Evolutionary conservation across 2,113 vertebrate species (phyloP), one percentile per base, ranked within the genome.

Genomic region (Todiramphus saurophagus): DNA sequence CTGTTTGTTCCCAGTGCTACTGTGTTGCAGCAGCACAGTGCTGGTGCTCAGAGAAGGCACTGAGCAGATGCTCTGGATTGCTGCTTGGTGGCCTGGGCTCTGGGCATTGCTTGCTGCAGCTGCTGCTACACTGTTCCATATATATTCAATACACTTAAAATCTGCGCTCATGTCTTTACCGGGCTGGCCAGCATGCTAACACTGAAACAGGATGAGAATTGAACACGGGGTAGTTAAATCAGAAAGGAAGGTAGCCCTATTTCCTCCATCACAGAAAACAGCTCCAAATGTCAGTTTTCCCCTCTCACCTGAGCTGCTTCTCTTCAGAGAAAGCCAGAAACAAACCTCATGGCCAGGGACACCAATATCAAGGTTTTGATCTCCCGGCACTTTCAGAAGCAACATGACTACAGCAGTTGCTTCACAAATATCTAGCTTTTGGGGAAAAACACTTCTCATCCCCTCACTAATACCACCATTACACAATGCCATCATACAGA

Each of bases 51-150:
- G n/a, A 55, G 60, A 21, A 87, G 41, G 50, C 87, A 87, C 48
- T 0, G 2, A 87, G 77, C 95, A 95, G 93, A 77, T 78, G 76
- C 68, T 92, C 27, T 59, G 46, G 73, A 64, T 62, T 0, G 0
- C 62, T 96, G 62, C 31, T 82, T 82, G 58, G 74, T 94, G 70
- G 85, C 75, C 88, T 39, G 60, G 46, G 88, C 64, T 82, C 60
- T 67, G 64, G 62, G 85, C 88, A 59, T 28, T 55, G 51, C 69
- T 82, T 13, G 0, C 74, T 79, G 82, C 90, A 93, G 85, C 93
- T 94, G 75, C 68, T 73, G 33, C 64, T 73, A 12, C 5, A 8
- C 59, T 62, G 5, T 10, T 79, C 89, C 88, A 27, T 25, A 64
- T 24, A 0, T 27, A 44, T 37, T 70, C 59, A 73, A 62, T 33